Conservation (phyloP, 2,113 vertebrate species). For the Paracanthobrama guichenoti region DNA sequence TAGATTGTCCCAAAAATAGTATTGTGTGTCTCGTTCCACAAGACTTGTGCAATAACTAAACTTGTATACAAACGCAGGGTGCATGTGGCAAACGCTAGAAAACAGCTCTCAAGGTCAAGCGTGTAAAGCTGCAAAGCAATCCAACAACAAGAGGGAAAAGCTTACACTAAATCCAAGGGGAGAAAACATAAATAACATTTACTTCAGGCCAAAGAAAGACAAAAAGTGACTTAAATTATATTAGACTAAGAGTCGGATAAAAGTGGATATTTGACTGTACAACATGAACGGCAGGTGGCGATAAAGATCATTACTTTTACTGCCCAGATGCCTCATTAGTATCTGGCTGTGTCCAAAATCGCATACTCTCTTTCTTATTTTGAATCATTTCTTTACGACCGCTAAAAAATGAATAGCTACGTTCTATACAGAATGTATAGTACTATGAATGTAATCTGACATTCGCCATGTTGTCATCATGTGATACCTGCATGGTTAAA, state of each 20-base stretch:
- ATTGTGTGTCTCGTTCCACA: neutral
- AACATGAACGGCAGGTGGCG: slow-evolving; percentile 12
- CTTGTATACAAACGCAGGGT: too few species aligned
- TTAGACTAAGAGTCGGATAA: neutral
- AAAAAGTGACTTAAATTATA: too few species aligned
- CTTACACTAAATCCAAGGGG: neutral
- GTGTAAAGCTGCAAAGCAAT: neutral
- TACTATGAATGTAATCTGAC: too few species aligned
- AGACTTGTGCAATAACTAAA: neutral
- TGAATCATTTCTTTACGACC: too few species aligned
- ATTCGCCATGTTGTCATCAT: too few species aligned
- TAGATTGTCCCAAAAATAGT: neutral
- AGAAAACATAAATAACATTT: neutral
- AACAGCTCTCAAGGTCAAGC: neutral
- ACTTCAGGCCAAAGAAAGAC: neutral
- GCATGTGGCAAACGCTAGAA: neutral
- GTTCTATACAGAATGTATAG: too few species aligned
- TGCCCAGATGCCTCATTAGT: neutral
- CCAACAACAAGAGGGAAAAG: neutral
- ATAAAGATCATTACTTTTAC: neutral
- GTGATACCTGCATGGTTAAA: too few species aligned
- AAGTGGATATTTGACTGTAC: neutral
- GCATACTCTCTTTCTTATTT: too few species aligned
- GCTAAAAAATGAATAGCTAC: too few species aligned
- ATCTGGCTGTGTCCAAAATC: neutral